Evolutionary conservation across 2,888 invertebrate species (phyloP).

Genomic region (Neoascia interrupta): DNA sequence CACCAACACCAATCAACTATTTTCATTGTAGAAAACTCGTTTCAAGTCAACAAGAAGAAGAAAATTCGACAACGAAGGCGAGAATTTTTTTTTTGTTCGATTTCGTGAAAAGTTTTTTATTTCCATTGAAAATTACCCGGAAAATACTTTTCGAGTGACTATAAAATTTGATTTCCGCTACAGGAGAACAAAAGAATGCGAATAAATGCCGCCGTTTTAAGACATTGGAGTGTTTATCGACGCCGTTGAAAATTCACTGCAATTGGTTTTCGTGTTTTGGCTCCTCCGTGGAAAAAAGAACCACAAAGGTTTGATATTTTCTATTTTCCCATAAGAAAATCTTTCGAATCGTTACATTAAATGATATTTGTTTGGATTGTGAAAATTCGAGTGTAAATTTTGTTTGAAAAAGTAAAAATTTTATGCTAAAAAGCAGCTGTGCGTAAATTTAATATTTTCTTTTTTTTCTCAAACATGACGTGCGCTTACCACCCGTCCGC

Average conservation of each 20-base stretch:
- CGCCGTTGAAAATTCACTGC: constrained; percentile 77
- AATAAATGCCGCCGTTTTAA: constrained; percentile 67
- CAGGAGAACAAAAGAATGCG: constrained; percentile 59
- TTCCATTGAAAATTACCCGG: constrained; percentile 21
- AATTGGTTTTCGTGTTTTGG: constrained; percentile 79
- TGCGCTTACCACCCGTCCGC: constrained; percentile 13
- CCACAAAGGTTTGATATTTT: constrained; percentile 77
- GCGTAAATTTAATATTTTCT: constrained; percentile 23
- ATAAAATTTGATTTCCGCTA: constrained; percentile 11
- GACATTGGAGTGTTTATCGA: constrained; percentile 65
- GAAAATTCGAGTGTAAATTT: background rate
- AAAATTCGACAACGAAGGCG: constrained; percentile 59
- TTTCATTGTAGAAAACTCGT: constrained; percentile 48
- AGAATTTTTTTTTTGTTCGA: constrained; percentile 47
- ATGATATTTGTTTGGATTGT: constrained; percentile 3
- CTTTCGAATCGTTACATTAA: constrained; percentile 1
- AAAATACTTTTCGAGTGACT: constrained; percentile 19
- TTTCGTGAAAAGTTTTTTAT: constrained; percentile 41
- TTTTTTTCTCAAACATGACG: constrained; percentile 2
- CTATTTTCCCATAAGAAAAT: background rate
- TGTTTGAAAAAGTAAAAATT: constrained; percentile 27
- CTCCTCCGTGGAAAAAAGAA: constrained; percentile 78
- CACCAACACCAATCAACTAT: constrained; percentile 38
- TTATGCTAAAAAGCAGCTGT: constrained; percentile 51
- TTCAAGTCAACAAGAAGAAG: constrained; percentile 61